phyloP scores from a whole-genome alignment of 2,797 vertebrate species.

The Percopsis omiscomaycus region DNA sequence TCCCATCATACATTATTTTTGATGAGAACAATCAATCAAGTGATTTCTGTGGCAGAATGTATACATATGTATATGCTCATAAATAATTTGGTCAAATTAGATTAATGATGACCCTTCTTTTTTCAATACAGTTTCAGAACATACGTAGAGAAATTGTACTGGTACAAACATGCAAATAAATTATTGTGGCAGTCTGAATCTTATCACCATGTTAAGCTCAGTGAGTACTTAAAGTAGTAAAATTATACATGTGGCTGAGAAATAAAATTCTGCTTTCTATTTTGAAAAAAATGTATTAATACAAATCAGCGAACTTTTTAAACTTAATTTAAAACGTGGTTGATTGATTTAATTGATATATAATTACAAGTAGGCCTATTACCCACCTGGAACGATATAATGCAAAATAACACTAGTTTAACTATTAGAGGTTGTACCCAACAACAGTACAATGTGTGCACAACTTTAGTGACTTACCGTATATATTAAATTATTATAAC shows the following conservation, averaged over 20 bases:
- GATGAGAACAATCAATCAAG: too few relatives aligned
- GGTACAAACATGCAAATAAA: too few relatives aligned
- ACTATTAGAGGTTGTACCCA: too few relatives aligned
- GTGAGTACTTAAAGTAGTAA: background rate
- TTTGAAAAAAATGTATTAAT: background rate
- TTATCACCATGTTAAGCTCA: background rate
- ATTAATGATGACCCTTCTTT: background rate
- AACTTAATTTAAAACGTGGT: background rate
- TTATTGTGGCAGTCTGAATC: too few relatives aligned
- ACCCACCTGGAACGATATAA: background rate
- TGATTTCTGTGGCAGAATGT: too few relatives aligned
- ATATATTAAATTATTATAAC: background rate
- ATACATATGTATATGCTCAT: too few relatives aligned
- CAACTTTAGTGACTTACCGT: background rate
- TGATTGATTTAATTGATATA: background rate
- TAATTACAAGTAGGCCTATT: background rate
- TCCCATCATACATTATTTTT: background rate
- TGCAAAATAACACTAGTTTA: too few relatives aligned
- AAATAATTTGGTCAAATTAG: background rate
- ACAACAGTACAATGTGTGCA: too few relatives aligned
- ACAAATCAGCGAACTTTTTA: background rate
- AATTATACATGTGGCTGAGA: too few relatives aligned
- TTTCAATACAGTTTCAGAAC: background rate
- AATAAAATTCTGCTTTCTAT: background rate
- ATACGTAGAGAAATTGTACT: too few relatives aligned